phyloP scores from a whole-genome alignment of 2,888 invertebrate species.

The Tiliacea aurago region DNA sequence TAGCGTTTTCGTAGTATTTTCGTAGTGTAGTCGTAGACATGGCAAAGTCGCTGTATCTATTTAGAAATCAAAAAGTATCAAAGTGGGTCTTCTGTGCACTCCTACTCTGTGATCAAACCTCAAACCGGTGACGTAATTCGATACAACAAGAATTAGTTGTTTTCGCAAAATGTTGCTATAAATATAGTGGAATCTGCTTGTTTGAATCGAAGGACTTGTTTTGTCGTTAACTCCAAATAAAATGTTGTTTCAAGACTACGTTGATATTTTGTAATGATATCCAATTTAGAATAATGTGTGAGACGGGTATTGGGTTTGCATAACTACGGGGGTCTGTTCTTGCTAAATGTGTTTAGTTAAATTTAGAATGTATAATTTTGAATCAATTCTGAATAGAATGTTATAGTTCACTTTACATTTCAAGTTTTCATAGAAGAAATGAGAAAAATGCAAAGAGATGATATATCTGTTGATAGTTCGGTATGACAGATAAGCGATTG shows the following conservation, averaged over 20 bases:
- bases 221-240: constrained; percentile 37
- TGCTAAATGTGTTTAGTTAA: not conserved
- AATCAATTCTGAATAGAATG: not conserved
- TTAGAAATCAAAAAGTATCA: not conserved
- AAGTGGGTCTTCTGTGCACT: constrained; percentile 28
- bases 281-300: constrained; percentile 23
- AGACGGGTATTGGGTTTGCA: not conserved
- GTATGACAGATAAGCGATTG: not conserved
- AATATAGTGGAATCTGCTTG: constrained; percentile 46
- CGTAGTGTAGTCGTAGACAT: too few relatives aligned
- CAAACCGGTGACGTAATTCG: constrained; percentile 58
- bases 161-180: constrained; percentile 56
- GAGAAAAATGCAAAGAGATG: not conserved
- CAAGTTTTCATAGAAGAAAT: too few relatives aligned
- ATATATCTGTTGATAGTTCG: too few relatives aligned
- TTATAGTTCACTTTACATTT: not conserved
- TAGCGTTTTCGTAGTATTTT: not conserved
- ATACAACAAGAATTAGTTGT: constrained; percentile 62
- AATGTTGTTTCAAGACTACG: constrained; percentile 39
- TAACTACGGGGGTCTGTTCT: not conserved
- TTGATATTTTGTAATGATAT: constrained; percentile 28
- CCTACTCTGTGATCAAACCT: constrained; percentile 30
- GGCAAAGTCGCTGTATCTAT: not conserved
- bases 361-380: not conserved
- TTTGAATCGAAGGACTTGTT: constrained; percentile 38